Evolutionary conservation across 2,113 vertebrate genomes (phyloP).

Genomic region (Carlito syrichta): DNA sequence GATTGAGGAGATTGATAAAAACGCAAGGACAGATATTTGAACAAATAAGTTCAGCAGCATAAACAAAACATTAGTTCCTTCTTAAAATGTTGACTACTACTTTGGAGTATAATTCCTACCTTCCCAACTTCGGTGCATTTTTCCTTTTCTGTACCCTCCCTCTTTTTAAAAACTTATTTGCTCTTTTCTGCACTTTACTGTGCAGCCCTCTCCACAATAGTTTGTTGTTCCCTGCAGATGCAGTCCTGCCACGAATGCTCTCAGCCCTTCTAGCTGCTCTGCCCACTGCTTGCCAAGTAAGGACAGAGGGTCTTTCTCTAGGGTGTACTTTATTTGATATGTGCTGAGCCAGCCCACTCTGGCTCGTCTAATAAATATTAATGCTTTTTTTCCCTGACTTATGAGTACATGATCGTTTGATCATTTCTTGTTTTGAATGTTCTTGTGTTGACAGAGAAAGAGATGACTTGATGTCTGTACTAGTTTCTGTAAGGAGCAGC

Average conservation of each 20-base stretch:
- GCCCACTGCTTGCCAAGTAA: neutral
- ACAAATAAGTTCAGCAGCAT: neutral
- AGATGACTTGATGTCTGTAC: slow-evolving; percentile 89
- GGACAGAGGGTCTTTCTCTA: neutral
- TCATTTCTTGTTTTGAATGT: neutral
- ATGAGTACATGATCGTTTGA: neutral
- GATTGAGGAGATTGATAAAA: neutral
- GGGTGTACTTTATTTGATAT: neutral
- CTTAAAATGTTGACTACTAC: neutral
- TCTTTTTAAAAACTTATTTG: neutral
- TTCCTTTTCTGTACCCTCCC: rapidly evolving
- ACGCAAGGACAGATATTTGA: neutral
- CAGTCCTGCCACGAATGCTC: neutral
- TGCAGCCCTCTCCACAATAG: neutral
- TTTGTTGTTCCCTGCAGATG: rapidly evolving
- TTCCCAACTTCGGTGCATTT: neutral
- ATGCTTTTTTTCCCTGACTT: neutral
- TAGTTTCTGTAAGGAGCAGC: slow-evolving; percentile 83
- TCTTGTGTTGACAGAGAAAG: slow-evolving; percentile 86
- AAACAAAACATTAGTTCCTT: neutral
- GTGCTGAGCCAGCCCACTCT: neutral
- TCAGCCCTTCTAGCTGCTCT: neutral
- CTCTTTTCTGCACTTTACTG: neutral
- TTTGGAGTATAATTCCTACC: neutral
- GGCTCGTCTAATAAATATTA: neutral